Evolutionary conservation across 2,888 invertebrate genomes (phyloP), one percentile per base, ranked within the genome.

Genomic region (Acleris laterana): DNA sequence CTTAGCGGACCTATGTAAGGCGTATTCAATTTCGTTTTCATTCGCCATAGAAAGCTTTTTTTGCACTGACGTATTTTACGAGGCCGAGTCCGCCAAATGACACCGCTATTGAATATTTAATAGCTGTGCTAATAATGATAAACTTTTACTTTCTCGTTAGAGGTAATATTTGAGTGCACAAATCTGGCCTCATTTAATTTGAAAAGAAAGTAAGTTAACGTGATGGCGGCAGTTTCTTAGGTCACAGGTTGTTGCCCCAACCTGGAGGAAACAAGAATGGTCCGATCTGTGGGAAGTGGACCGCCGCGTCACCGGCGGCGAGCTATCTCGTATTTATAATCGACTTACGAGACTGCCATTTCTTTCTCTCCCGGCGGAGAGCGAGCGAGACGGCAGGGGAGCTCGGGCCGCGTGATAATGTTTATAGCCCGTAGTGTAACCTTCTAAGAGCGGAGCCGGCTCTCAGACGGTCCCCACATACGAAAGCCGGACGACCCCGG

Each of bases 401-500:
- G 49, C 32, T 2, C 49, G 48, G 51, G 22, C 62, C 38, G 61
- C 19, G 56, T 62, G 55, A 56, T 57, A 28, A 49, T 57, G 57
- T 51, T 52, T 66, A 42, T 57, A 61, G 46, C 32, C 56, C 50
- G 52, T 62, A 61, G 51, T 62, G 57, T 62, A 53, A 62, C 50
- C 62, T 62, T 58, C 62, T 59, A 62, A 66, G 69, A 67, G 62
- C 38, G 49, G 46, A 62, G 66, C 38, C 57, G 60, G 60, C 63
- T 28, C 74, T 78, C 72, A 79, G 77, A 78, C 78, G 75, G 77
- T 78, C 72, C 79, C 78, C 78, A 76, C 79, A 77, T 77, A 79
- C 84, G 85, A 87, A 84, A 87, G 84, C 84, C 81, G 83, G 74
- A 79, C 84, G 89, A 83, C 83, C 85, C 79, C 78, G 89, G 91